These are phyloP conservation scores for Cyprinus carpio DNA, from an alignment of 2,113 vertebrate species.

Conservation along the genomic window DNA sequence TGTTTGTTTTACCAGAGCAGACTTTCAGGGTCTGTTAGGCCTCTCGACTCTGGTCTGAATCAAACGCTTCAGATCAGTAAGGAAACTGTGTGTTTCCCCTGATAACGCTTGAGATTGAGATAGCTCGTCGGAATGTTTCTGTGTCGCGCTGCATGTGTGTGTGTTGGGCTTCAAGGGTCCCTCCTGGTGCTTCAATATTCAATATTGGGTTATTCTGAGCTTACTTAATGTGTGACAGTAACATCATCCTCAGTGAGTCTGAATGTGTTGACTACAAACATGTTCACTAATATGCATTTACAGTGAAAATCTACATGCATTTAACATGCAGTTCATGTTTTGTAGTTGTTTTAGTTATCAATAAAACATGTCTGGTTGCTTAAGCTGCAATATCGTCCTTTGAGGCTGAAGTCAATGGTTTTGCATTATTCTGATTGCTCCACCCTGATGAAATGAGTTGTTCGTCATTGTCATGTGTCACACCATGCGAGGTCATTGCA, in stretches of 20 bases:
- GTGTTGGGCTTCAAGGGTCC: slow-evolving; percentile 24
- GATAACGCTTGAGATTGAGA: too few species aligned
- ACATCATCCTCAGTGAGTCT: background rate
- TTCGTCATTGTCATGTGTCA: too few species aligned
- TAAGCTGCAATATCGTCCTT: too few species aligned
- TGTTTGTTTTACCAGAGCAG: slow-evolving; percentile 71
- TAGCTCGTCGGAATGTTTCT: too few species aligned
- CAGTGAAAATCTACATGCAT: too few species aligned
- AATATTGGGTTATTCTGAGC: background rate
- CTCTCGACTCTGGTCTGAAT: slow-evolving; percentile 75
- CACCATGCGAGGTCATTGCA: background rate
- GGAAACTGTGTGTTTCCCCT: slow-evolving; percentile 58
- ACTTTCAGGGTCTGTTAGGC: slow-evolving; percentile 69
- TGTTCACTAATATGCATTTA: background rate
- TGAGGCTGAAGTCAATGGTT: too few species aligned
- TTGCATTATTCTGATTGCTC: too few species aligned
- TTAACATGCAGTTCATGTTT: too few species aligned
- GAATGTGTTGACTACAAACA: background rate
- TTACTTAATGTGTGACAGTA: background rate
- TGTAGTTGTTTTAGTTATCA: too few species aligned
- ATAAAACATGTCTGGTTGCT: too few species aligned
- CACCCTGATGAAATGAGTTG: too few species aligned
- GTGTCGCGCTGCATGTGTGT: background rate
- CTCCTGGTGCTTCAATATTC: background rate
- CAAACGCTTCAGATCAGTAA: slow-evolving; percentile 72